phyloP scores from a whole-genome alignment of 2,797 vertebrate genomes.

The Malacoctenus gilli region DNA sequence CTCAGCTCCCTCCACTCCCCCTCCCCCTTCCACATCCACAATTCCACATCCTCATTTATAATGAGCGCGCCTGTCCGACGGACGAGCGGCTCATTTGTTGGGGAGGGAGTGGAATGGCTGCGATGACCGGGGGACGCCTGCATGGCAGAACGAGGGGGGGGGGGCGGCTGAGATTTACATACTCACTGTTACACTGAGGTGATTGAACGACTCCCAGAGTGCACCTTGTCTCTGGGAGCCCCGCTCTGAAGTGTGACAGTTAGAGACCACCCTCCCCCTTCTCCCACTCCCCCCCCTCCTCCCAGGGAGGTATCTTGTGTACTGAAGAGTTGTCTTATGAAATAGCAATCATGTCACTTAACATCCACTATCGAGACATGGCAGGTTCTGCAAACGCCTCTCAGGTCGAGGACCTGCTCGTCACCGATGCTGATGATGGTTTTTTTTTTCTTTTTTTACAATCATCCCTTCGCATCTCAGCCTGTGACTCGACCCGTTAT shows the following conservation, averaged over 20 bases:
- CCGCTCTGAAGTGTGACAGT: slow-evolving; percentile 70
- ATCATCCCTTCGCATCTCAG: too few species aligned
- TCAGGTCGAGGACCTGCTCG: not conserved
- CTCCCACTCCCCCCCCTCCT: not conserved
- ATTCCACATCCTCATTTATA: slow-evolving; percentile 71
- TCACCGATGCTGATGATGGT: not conserved
- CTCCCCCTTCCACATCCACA: slow-evolving; percentile 18
- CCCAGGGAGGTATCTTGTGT: not conserved
- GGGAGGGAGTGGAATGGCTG: slow-evolving; percentile 45
- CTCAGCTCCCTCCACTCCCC: slow-evolving; percentile 27
- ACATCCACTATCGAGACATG: not conserved
- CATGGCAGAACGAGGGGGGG: slow-evolving; percentile 70
- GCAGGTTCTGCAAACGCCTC: not conserved
- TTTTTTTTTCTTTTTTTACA: not conserved
- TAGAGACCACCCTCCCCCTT: slow-evolving; percentile 30
- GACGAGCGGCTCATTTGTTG: slow-evolving; percentile 75
- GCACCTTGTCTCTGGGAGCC: slow-evolving; percentile 64
- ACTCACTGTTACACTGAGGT: slow-evolving; percentile 58
- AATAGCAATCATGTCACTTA: not conserved
- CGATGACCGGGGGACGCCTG: slow-evolving; percentile 62
- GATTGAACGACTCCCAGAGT: slow-evolving; percentile 75
- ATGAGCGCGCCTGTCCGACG: slow-evolving; percentile 70
- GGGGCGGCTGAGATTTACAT: slow-evolving; percentile 69
- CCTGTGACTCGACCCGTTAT: too few species aligned
- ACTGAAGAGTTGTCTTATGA: not conserved